Conservation (phyloP, 1,140 invertebrate genomes). For the Uloborus diversus region DNA sequence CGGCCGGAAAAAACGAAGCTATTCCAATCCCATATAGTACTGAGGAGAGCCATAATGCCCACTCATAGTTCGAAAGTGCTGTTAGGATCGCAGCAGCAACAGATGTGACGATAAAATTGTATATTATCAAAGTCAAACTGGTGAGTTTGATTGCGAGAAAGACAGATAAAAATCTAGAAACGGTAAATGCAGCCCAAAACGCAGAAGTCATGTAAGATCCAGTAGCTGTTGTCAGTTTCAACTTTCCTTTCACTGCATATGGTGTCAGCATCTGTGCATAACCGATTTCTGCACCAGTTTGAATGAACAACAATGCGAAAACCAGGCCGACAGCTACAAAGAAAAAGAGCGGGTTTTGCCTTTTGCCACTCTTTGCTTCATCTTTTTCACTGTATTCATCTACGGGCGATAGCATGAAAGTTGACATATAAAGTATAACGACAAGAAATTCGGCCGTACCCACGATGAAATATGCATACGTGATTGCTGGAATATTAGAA, state of each 20-base stretch:
- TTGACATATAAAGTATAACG: not conserved
- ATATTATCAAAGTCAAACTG: too few species aligned
- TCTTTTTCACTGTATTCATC: too few species aligned
- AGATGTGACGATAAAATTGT: too few species aligned
- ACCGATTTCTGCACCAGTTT: conserved; percentile 66
- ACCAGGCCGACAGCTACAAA: not conserved
- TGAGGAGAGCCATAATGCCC: not conserved
- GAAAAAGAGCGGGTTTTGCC: not conserved
- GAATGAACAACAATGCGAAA: conserved; percentile 65
- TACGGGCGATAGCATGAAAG: not conserved
- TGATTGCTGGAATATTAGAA: not conserved
- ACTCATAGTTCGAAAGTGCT: not conserved
- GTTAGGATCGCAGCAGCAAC: not conserved
- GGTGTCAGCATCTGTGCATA: conserved; percentile 66
- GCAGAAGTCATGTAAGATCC: conserved; percentile 66
- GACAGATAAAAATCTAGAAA: too few species aligned
- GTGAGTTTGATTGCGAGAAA: not conserved
- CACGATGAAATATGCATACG: too few species aligned
- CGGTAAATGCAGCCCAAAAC: conserved; percentile 69
- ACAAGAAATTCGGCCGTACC: not conserved
- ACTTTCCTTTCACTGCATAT: conserved; percentile 63
- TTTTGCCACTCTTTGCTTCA: not conserved
- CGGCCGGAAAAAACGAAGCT: not conserved
- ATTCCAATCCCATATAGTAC: not conserved
- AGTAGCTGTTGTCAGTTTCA: conserved; percentile 62